Evolutionary conservation across 2,888 invertebrate genomes (phyloP), one percentile per base, ranked within the genome.

Genomic region (Acleris laterana): DNA sequence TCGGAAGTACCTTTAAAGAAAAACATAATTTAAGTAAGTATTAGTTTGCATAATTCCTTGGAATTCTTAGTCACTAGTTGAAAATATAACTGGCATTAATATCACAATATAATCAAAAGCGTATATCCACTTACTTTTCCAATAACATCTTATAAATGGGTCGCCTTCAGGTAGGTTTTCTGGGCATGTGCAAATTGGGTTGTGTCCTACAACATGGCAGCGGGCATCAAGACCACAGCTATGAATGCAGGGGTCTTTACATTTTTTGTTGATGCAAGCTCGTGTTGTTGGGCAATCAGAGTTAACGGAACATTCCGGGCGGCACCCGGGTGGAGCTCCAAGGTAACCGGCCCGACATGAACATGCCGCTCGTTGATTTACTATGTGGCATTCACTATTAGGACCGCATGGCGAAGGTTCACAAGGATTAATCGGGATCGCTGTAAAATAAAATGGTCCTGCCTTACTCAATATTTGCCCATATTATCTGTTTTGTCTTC

Each of bases 151-250:
- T 72, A 95, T 95, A 77, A 96, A 96, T 19, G 97, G 96, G 93
- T 97, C 96, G 28, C 97, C 97, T 70, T 95, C 93, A 62, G 94
- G 95, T 59, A 95, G 93, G 63, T 92, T 89, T 69, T 95, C 94
- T 20, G 93, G 90, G 75, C 97, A 97, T 69, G 95, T 95, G 80
- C 97, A 97, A 71, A 96, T 95, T 2, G 96, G 97, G 78, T 95
- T 96, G 80, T 97, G 97, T 75, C 96, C 95, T 53, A 96, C 94
- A 50, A 96, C 96, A 85, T 95, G 95, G 76, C 97, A 97, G 67
- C 95, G 92, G 25, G 97, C 96, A 78, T 96, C 95, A 68, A 95
- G 93, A 5, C 97, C 97, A 77, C 97, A 97, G 51, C 95, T 96
- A 70, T 96, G 96, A 49, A 94, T 89, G 77, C 97, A 97, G 9